Base-by-base conservation (phyloP, 2,797 vertebrate genomes). In the Naso thynnoides region DNA sequence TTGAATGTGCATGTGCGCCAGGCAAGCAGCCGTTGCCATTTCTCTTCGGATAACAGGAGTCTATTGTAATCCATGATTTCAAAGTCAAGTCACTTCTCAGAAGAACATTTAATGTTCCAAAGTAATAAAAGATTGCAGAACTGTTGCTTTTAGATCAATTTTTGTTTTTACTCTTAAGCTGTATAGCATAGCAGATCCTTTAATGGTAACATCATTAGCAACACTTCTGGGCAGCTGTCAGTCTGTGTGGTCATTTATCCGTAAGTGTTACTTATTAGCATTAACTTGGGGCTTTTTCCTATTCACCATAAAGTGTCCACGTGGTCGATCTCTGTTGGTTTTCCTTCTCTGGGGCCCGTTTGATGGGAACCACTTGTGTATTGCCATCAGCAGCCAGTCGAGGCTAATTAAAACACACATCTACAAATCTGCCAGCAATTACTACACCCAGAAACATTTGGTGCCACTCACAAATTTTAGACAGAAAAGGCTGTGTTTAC, bases 381-480 rank as follows among this genome's bases (percentile, higher is more conserved):
- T 87, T 81, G 85, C 79, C 85, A 91, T 92, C 88, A 88, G 79
- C 84, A 85, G 89, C 86, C 87, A 91, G 89, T 88, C 86, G 81
- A 83, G 84, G 78, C 85, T 94, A 92, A 94, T 95, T 94, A 94
- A 93, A 93, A 93, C 88, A 89, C 84, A 88, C 86, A 86, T 91
- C 90, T 83, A 92, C 89, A 93, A 94, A 94, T 92, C 91, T 91
- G 91, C 89, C 91, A 89, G 85, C 90, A 91, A 92, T 94, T 93
- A 94, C 87, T 81, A 81, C 82, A 85, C 84, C 76, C 83, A 84
- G 75, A 86, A 91, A 90, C 91, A 91, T 93, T 93, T 91, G 80
- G 85, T 91, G 85, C 86, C 90, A 86, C 86, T 93, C 86, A 84
- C 88, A 92, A 90, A 89, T 91, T 91, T 91, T 79, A 79, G 78